These are phyloP conservation scores for Onychomys torridus DNA, from an alignment of 2,797 vertebrate genomes.

Conservation along the genomic window DNA sequence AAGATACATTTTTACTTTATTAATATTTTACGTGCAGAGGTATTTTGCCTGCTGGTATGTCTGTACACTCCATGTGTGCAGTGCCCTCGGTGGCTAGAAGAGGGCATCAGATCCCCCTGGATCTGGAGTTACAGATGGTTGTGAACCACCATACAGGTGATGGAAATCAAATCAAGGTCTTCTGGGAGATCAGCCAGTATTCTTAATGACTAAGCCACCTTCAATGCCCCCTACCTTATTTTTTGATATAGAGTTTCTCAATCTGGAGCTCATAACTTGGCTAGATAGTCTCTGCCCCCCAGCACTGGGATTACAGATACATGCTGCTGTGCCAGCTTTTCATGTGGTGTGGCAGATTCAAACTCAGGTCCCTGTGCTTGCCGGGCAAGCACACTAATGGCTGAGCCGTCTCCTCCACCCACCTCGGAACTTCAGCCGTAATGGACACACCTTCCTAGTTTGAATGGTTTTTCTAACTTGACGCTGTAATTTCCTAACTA, in stretches of 20 bases:
- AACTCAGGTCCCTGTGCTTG: neutral
- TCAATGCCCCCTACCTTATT: neutral
- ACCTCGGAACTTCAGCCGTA: neutral
- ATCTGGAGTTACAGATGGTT: neutral
- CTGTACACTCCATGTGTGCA: neutral
- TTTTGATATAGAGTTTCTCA: neutral
- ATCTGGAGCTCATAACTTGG: neutral
- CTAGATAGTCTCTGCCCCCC: neutral
- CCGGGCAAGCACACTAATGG: neutral
- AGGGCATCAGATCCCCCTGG: neutral
- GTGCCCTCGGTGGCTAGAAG: neutral
- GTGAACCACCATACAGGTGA: neutral
- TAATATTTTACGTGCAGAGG: neutral
- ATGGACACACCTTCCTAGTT: neutral
- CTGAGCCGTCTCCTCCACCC: neutral
- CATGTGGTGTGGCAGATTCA: neutral
- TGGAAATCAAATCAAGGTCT: neutral
- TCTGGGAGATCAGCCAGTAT: neutral
- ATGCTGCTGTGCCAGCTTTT: neutral
- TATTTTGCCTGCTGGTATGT: neutral
- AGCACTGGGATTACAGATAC: neutral
- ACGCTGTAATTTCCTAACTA: constrained; percentile 12
- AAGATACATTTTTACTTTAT: neutral
- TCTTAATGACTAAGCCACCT: neutral
- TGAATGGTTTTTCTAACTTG: constrained; percentile 15